Percentiles rank a stretch among this genome's conserved stretches.
Conservation (phyloP, 2,113 vertebrate species). For the Ranitomeya imitator region DNA sequence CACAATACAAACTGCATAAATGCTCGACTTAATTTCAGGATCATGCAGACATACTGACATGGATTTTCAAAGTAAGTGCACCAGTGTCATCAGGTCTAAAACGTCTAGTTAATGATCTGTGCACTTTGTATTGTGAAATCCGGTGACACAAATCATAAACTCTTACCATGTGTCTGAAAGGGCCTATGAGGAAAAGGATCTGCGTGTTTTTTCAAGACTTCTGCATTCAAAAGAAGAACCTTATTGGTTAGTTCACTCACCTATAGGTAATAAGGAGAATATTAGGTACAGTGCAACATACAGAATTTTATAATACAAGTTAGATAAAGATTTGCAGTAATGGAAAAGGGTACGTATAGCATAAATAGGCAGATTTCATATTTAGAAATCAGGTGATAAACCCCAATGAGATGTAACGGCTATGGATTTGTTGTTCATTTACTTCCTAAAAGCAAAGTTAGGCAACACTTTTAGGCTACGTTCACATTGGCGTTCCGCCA, state of each 20-base stretch:
- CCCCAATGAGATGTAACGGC: not conserved
- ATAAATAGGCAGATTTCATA: not conserved
- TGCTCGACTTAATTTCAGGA: too few species aligned
- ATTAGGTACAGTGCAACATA: not conserved
- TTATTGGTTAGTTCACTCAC: slow-evolving; percentile 84
- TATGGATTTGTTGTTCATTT: not conserved
- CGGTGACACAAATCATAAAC: not conserved
- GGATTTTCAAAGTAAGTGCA: too few species aligned
- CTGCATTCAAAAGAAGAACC: slow-evolving; percentile 80
- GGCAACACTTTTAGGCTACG: too few species aligned
- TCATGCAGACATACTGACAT: too few species aligned
- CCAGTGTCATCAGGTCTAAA: too few species aligned
- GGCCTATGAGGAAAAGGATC: slow-evolving; percentile 81
- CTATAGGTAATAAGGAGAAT: slow-evolving; percentile 67
- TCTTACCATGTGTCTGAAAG: slow-evolving; percentile 86
- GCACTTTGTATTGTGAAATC: too few species aligned
- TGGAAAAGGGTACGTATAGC: not conserved
- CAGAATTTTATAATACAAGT: not conserved
- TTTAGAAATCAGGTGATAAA: too few species aligned
- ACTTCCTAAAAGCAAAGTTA: not conserved
- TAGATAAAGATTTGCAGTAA: not conserved
- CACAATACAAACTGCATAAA: too few species aligned
- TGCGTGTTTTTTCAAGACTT: slow-evolving; percentile 82
- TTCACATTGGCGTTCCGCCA: too few species aligned
- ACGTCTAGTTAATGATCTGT: too few species aligned